A percentile compares a stretch with the other conserved stretches of the same genome.
Evolutionary conservation across 1,140 invertebrate genomes (phyloP).

Genomic region (Ceratitis capitata): DNA sequence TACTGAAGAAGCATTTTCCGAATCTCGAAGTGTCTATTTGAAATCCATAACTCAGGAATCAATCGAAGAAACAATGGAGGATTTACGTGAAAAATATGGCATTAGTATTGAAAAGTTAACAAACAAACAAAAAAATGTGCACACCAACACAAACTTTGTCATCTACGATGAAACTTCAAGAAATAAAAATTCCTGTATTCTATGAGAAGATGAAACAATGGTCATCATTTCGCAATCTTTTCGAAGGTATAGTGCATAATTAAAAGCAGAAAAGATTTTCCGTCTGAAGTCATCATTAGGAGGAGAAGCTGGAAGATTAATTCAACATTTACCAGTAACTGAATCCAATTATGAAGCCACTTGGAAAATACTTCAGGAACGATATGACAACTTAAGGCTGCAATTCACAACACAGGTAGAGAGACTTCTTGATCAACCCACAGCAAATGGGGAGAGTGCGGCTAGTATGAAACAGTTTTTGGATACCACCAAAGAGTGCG

Average conservation of each 20-base stretch:
- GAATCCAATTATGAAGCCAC: background rate
- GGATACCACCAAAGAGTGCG: background rate
- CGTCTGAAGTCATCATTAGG: background rate
- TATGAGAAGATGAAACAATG: background rate
- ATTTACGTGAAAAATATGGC: too few relatives aligned
- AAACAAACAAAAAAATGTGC: too few relatives aligned
- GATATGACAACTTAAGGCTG: background rate
- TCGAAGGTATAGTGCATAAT: background rate
- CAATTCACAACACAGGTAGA: background rate
- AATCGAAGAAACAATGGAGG: too few relatives aligned
- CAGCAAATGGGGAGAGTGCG: background rate
- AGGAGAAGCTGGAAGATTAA: background rate
- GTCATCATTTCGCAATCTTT: slow-evolving; percentile 17
- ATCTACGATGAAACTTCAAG: background rate
- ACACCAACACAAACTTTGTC: too few relatives aligned
- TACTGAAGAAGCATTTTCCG: too few relatives aligned
- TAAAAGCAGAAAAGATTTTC: background rate
- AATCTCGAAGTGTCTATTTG: too few relatives aligned
- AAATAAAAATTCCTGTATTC: background rate
- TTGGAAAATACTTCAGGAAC: background rate
- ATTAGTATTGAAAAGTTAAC: too few relatives aligned
- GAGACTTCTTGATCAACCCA: background rate
- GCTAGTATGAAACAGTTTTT: background rate
- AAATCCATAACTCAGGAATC: too few relatives aligned
- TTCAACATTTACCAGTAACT: slow-evolving; percentile 6